Evolutionary conservation across 2,888 invertebrate species (phyloP).

Genomic region (Chrysotoxum bicinctum): DNA sequence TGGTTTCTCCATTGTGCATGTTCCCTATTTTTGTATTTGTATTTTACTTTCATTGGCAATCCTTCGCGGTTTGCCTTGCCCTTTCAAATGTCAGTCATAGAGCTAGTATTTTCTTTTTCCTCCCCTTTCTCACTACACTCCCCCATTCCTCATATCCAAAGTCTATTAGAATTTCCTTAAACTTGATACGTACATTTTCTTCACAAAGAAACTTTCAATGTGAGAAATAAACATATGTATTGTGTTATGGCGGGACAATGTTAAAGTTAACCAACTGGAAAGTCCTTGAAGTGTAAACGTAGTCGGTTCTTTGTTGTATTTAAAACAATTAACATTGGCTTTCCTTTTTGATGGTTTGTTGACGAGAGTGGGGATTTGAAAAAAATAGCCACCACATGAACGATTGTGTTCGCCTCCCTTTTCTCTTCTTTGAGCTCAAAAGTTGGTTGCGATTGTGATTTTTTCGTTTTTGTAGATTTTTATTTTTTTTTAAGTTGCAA

Average conservation of each 20-base stretch:
- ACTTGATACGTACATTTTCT: constrained; percentile 21
- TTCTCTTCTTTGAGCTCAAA: background rate
- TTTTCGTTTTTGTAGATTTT: background rate
- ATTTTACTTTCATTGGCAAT: constrained; percentile 5
- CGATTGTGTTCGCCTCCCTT: background rate
- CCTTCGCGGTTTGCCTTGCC: background rate
- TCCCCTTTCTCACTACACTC: no score
- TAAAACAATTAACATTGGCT: background rate
- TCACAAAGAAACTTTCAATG: constrained; percentile 11
- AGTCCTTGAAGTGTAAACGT: constrained; percentile 26
- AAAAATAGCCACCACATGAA: constrained; percentile 22
- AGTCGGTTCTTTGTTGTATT: background rate
- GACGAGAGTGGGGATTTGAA: background rate
- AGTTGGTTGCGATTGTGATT: background rate
- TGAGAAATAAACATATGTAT: constrained; percentile 14
- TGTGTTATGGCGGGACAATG: background rate
- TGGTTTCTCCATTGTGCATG: background rate
- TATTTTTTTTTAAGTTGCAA: background rate
- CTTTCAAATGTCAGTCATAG: background rate
- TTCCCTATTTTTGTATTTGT: background rate
- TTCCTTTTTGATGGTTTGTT: background rate
- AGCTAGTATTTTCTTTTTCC: background rate
- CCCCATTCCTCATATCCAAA: no score
- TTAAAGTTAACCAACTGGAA: constrained; percentile 27
- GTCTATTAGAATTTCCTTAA: constrained; percentile 8